Evolutionary conservation across 2,113 vertebrate genomes (phyloP).

Genomic region (Pelusios castaneus): DNA sequence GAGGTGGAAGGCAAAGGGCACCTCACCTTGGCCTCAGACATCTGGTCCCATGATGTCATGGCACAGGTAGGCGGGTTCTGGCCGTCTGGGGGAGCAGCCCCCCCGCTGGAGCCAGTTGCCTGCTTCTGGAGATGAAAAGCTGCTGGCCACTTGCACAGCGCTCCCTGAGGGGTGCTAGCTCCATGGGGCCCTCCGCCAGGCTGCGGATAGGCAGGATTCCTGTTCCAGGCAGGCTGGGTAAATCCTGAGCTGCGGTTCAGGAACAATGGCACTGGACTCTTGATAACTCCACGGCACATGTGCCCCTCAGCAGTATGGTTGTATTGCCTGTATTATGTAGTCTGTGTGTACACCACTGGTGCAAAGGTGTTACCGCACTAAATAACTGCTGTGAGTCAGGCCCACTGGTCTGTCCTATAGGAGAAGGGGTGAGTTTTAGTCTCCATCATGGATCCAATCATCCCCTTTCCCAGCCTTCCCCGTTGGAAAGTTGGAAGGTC

Average conservation of each 20-base stretch:
- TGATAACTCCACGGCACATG: neutral
- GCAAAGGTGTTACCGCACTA: neutral
- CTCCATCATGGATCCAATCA: neutral
- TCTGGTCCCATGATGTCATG: slow-evolving; percentile 99
- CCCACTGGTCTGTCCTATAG: neutral
- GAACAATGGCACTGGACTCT: neutral
- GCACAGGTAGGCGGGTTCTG: slow-evolving; percentile 84
- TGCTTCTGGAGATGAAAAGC: neutral
- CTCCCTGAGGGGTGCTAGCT: no score
- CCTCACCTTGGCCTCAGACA: slow-evolving; percentile 93
- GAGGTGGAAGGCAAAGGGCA: slow-evolving; percentile 92
- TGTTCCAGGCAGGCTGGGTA: neutral
- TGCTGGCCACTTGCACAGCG: no score
- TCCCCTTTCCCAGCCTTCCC: neutral
- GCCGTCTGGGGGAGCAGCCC: neutral
- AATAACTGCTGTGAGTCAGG: neutral
- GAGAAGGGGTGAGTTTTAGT: neutral
- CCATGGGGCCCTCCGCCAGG: no score
- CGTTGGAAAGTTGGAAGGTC: no score
- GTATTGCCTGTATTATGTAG: no score
- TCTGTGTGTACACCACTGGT: neutral
- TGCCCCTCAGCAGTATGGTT: neutral
- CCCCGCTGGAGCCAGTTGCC: neutral
- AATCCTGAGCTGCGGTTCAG: neutral
- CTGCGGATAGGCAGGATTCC: no score